Percentiles rank a stretch among this genome's conserved stretches.
Evolutionary conservation across 2,888 invertebrate species (phyloP).

Genomic region (Meghimatium bilineatum): DNA sequence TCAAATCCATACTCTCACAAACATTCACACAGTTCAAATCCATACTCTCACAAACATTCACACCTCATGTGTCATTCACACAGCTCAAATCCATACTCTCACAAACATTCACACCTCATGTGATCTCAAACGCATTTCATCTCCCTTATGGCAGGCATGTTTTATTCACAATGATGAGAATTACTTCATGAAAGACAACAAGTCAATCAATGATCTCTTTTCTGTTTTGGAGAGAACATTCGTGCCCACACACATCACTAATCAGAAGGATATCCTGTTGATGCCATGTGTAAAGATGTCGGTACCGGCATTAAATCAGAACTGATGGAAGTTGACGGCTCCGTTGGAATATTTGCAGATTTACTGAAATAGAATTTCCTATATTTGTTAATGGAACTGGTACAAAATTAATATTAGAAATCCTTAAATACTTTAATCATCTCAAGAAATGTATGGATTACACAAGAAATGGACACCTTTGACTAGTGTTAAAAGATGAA

Average conservation of each 20-base stretch:
- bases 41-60: background rate
- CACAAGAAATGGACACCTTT: background rate
- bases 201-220: background rate
- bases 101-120: background rate
- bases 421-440: background rate
- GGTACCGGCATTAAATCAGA: background rate
- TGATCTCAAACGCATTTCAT: too few relatives aligned
- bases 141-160: too few relatives aligned
- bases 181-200: background rate
- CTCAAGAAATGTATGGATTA: background rate
- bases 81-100: background rate
- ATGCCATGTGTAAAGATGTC: background rate
- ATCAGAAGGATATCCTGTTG: background rate
- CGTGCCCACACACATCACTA: background rate
- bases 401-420: background rate
- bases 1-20: background rate
- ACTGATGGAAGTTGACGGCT: background rate
- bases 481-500: too few relatives aligned
- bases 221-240: background rate
- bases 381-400: background rate
- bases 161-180: background rate
- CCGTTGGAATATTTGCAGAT: background rate
- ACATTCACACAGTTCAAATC: background rate
- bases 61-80: too few relatives aligned
- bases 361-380: background rate